Evolutionary conservation across 2,797 vertebrate species (phyloP), one percentile per base, ranked within the genome.

Genomic region (Threskiornis aethiopicus): DNA sequence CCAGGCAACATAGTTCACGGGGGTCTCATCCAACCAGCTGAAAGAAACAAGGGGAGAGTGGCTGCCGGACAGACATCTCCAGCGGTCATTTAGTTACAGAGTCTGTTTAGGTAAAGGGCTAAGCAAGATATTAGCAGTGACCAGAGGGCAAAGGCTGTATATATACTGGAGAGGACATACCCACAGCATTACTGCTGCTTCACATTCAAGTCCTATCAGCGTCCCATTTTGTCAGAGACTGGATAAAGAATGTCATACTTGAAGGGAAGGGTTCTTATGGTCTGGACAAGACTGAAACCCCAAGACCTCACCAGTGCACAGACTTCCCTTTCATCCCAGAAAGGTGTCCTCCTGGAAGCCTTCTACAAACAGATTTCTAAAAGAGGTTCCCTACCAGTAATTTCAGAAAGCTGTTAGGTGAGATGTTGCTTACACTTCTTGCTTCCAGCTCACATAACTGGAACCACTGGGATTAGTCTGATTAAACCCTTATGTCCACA

Each of bases 21-120:
- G 98, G 15, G 97, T 98, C 44, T 98, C 98, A 89, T 99, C 99
- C 94, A 99, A 55, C 99, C 99, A 99, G 87, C 99, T 99, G 94
- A 67, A 98, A 97, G 84, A 96, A 80, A 97, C 67, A 94, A 90
- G 10, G 10, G 8, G 7, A 92, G 9, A 65, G 59, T 35, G 25
- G n/a, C 69, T 91, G 57, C n/a, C 9, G 3, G 51, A 14, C n/a
- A 84, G 28, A 31, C 8, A 17, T 26, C 62, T 84, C 58, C 59
- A 87, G 19, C 31, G 62, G 26, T 24, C 25, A 12, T 19, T 47
- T 25, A 37, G 28, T 65, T 46, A 42, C 25, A 39, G 42, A 13
- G 5, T 59, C n/a, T 52, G 21, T 46, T 61, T 46, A 66, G 39
- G 25, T 37, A 57, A 57, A 55, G 24, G 11, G 13, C 29, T 70